phyloP scores from a whole-genome alignment of 2,797 vertebrate species.

The Astyanax mexicanus region DNA sequence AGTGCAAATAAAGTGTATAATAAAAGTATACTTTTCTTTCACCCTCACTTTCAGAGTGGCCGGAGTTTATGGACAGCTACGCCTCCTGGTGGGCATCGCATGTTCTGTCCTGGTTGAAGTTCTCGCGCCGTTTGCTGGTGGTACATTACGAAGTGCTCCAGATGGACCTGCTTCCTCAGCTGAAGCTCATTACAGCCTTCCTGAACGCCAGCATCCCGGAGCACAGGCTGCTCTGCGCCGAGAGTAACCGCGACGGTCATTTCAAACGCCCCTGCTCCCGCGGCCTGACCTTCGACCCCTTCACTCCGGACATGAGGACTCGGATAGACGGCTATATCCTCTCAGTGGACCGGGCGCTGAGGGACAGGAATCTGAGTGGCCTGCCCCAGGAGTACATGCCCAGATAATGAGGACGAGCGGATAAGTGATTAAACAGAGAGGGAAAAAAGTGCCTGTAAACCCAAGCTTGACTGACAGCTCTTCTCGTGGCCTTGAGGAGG shows the following conservation, averaged over 20 bases:
- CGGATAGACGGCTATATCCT: slow-evolving; percentile 87
- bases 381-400: slow-evolving; percentile 90
- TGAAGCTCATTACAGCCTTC: slow-evolving; percentile 86
- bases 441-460: slow-evolving; percentile 51
- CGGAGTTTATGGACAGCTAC: slow-evolving; percentile 93
- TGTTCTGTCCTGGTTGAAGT: slow-evolving; percentile 91
- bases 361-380: slow-evolving; percentile 86
- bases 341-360: slow-evolving; percentile 88
- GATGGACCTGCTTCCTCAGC: slow-evolving; percentile 82
- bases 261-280: slow-evolving; percentile 86
- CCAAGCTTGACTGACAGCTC: slow-evolving; percentile 13
- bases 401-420: slow-evolving; percentile 80
- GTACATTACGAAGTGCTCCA: slow-evolving; percentile 94
- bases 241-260: slow-evolving; percentile 92
- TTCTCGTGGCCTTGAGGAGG: slow-evolving; percentile 30
- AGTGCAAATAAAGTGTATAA: too few species aligned
- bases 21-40: too few species aligned
- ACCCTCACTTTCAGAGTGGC: slow-evolving; percentile 85
- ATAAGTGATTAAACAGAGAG: not conserved
- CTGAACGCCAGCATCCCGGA: slow-evolving; percentile 86
- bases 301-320: slow-evolving; percentile 89
- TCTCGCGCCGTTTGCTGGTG: slow-evolving; percentile 85
- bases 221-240: slow-evolving; percentile 89
- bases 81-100: slow-evolving; percentile 98
- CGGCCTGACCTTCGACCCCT: slow-evolving; percentile 85